Evolutionary conservation across 2,888 invertebrate species (phyloP), one percentile per base, ranked within the genome.

Genomic region (Rhogogaster chlorosoma): DNA sequence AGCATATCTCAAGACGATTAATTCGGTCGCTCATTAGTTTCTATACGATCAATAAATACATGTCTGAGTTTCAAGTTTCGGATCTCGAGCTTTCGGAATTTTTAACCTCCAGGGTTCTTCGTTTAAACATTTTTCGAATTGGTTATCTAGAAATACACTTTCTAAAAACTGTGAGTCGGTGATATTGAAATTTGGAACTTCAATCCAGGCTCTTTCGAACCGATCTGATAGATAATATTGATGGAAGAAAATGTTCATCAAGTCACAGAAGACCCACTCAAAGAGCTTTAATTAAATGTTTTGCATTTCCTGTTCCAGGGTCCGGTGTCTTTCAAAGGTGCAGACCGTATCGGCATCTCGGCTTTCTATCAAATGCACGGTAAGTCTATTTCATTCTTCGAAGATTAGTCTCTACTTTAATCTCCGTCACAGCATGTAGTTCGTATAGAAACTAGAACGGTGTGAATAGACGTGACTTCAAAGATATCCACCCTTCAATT

Each of bases 281-380:
- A 77, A 82, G 78, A 15, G 22, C 9, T 53, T 75, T 42, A 61
- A 26, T 73, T 73, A 22, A 73, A 38, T 73, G 6, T 32, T 32
- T 38, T 70, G 6, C 32, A 38, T 86, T 86, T 85, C 87, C 89
- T 94, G 87, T 92, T 95, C 70, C 94, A 98, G 98, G 98, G 98
- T 38, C 98, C 98, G 2, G 96, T 98, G 0, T 97, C 97, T 1
- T 98, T 98, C 92, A 96, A 96, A 88, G 98, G 98, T 4, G 97
- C 98, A 0, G 98, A 98, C 93, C 95, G 98, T 84, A 96, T 98
- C 86, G 98, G 98, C 61, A 97, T 98, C 88, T 97, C 98, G 0
- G 97, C 97, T 10, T 97, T 98, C 91, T 96, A 97, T 93, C 98
- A 98, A 95, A 96, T 98, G 90, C 98, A 98, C 95, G 96, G 97